phyloP scores from a whole-genome alignment of 2,888 invertebrate species.

The Zele albiditarsus region DNA sequence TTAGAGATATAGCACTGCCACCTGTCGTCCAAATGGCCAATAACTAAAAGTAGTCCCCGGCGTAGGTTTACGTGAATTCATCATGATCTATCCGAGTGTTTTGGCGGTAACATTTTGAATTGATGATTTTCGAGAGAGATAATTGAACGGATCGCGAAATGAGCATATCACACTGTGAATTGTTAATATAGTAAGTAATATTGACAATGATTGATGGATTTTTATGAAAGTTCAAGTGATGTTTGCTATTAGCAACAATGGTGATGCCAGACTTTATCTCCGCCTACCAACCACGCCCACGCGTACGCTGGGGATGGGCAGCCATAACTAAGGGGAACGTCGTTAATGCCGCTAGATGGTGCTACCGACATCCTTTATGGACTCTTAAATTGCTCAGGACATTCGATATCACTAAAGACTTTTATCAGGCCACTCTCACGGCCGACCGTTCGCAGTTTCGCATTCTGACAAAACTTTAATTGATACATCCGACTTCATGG shows the following conservation, averaged over 20 bases:
- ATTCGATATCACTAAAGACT: constrained; percentile 54
- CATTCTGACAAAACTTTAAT: constrained; percentile 38
- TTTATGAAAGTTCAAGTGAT: constrained; percentile 23
- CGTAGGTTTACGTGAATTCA: constrained; percentile 55
- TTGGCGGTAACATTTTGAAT: constrained; percentile 14
- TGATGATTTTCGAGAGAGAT: not conserved
- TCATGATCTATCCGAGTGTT: constrained; percentile 21
- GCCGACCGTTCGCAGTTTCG: constrained; percentile 44
- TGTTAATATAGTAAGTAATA: not conserved
- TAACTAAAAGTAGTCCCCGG: constrained; percentile 57
- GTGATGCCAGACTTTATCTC: constrained; percentile 53
- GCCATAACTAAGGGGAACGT: constrained; percentile 70
- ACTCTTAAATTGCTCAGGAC: constrained; percentile 39
- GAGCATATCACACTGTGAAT: not conserved
- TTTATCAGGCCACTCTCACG: constrained; percentile 55
- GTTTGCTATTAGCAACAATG: constrained; percentile 40
- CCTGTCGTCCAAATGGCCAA: constrained; percentile 58
- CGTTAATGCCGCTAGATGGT: constrained; percentile 71
- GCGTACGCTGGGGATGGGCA: constrained; percentile 63
- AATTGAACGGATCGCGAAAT: constrained; percentile 3
- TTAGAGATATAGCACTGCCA: constrained; percentile 63
- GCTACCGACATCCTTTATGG: constrained; percentile 58
- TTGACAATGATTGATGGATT: constrained; percentile 16
- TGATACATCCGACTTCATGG: constrained; percentile 43
- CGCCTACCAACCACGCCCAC: constrained; percentile 69